Percentiles rank a stretch among this genome's conserved stretches.
Conservation (phyloP, 1,140 invertebrate species). For the Papilio machaon region DNA sequence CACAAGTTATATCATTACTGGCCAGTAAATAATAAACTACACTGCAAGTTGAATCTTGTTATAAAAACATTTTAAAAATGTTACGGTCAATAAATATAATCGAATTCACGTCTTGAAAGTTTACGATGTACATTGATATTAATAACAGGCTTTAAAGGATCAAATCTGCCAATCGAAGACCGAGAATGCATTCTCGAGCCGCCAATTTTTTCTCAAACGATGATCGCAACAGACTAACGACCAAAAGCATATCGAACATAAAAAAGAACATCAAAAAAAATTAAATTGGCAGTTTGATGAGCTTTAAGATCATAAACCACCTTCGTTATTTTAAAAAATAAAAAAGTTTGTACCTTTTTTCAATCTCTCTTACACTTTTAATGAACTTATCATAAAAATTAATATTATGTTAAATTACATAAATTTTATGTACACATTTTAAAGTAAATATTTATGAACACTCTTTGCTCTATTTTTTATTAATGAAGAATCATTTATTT, state of each 20-base stretch:
- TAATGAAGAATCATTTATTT: too few species aligned
- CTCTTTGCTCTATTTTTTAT: too few species aligned
- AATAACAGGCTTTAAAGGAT: slow-evolving; percentile 16
- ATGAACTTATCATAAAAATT: background rate
- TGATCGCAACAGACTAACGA: background rate
- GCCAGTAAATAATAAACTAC: background rate
- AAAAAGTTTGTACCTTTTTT: background rate
- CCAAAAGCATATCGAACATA: background rate
- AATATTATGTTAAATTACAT: background rate
- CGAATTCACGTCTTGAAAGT: slow-evolving; percentile 15
- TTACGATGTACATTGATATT: slow-evolving; percentile 4
- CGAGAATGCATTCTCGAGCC: background rate
- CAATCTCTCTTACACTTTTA: background rate
- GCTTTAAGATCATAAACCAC: background rate
- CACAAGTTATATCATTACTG: background rate
- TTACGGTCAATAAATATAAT: background rate
- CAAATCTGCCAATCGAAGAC: slow-evolving; percentile 16
- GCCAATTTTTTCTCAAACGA: background rate
- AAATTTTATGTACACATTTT: too few species aligned
- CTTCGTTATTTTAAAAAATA: background rate
- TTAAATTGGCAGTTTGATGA: slow-evolving; percentile 6
- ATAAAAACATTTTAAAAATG: background rate
- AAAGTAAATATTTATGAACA: too few species aligned
- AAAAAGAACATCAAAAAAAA: background rate
- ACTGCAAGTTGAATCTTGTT: background rate